Evolutionary conservation across 2,113 vertebrate genomes (phyloP), one percentile per base, ranked within the genome.

Genomic region (Takifugu flavidus): DNA sequence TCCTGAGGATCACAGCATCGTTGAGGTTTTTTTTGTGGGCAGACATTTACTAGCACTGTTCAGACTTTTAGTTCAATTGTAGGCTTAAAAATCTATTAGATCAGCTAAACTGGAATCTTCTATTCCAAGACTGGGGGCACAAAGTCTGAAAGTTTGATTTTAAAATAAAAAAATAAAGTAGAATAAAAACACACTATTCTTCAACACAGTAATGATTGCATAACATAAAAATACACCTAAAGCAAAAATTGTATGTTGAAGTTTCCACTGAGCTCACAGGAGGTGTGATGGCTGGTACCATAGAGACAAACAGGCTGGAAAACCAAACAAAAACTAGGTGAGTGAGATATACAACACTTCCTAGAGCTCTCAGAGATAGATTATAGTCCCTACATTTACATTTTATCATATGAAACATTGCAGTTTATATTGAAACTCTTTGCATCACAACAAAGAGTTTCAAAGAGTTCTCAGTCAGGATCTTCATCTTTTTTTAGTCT

Each of bases 161-260:
- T 20, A 20, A 20, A 20, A 20, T 20, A 20, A 20, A 20, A 20
- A 20, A 20, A 20, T 20, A 1, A 20, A 20, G 20, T 20, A 20
- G 20, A 20, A 20, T 20, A 20, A 20, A 20, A 20, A 20, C 20
- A 20, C 20, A 20, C 20, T 20, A 20, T 20, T 39, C 34, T 15
- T 12, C 44, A 45, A 45, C 3, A 45, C 14, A 13, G 13, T 45
- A 15, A 45, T 45, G 0, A 45, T 45, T 13, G 13, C 14, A 1
- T 11, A 14, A 1, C 14, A 11, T 13, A 45, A 67, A 56, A 25
- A 27, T 67, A 66, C 58, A 83, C 63, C 13, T 39, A 34, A 70
- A 72, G 58, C 76, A 80, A 80, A 82, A 20, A 20, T 20, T 20
- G 20, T 20, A 20, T 20, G 20, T 20, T 20, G 20, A 20, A 20